Conservation (phyloP, 2,888 invertebrate species). For the Cylindroiulus punctatus region DNA sequence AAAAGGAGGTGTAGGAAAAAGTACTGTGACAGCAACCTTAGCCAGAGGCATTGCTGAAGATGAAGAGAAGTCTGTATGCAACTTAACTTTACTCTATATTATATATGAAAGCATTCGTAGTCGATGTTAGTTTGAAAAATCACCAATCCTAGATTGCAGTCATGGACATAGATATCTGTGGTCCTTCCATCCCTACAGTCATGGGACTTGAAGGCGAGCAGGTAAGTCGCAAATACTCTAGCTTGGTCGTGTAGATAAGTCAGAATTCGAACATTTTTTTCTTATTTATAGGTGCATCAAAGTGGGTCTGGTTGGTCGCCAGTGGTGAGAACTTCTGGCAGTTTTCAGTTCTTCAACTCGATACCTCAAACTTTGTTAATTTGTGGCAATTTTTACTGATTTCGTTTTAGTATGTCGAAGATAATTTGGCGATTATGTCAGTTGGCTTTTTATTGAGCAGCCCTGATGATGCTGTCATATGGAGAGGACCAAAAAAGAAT, state of each 20-base stretch:
- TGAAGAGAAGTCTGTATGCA: constrained; percentile 24
- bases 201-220: constrained; percentile 89
- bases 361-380: no score
- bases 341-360: no score
- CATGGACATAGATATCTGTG: constrained; percentile 97
- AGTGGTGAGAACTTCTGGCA: constrained; percentile 74
- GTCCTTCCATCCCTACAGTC: constrained; percentile 95
- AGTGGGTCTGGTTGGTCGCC: constrained; percentile 98
- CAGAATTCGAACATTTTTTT: background rate
- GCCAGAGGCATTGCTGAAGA: constrained; percentile 68
- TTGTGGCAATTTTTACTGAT: background rate
- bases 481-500: constrained; percentile 96
- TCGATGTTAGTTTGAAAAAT: constrained; percentile 56
- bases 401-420: constrained; percentile 52
- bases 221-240: background rate
- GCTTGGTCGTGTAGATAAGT: background rate
- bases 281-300: constrained; percentile 77
- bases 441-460: constrained; percentile 89
- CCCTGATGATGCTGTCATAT: constrained; percentile 89
- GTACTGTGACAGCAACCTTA: constrained; percentile 92
- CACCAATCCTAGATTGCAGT: constrained; percentile 79
- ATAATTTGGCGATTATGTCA: constrained; percentile 86
- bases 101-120: background rate
- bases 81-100: no score
- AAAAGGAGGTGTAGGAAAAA: constrained; percentile 99